phyloP scores from a whole-genome alignment of 2,888 invertebrate species.

The Cyclophora albipunctata region DNA sequence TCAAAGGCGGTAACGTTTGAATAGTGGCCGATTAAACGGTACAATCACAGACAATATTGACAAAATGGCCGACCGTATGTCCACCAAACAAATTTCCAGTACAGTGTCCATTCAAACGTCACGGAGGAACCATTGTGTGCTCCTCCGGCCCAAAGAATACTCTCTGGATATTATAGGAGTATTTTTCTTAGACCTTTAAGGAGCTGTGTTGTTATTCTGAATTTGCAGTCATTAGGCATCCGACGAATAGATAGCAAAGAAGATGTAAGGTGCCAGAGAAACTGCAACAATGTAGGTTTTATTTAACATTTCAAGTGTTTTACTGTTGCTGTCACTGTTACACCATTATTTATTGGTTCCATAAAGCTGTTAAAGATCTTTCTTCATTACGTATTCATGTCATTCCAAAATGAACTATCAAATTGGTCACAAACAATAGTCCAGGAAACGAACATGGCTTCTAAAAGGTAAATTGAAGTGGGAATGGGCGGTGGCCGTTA shows the following conservation, averaged over 20 bases:
- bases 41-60: slow-evolving; percentile 62
- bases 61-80: slow-evolving; percentile 48
- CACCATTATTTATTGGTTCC: no score
- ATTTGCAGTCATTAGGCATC: slow-evolving; percentile 8
- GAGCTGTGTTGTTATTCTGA: slow-evolving; percentile 9
- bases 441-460: no score
- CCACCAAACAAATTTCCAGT: slow-evolving; percentile 64
- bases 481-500: no score
- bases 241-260: slow-evolving; percentile 5
- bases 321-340: no score
- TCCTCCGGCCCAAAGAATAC: slow-evolving; percentile 30
- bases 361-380: no score
- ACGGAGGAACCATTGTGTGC: slow-evolving; percentile 50
- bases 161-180: slow-evolving; percentile 28
- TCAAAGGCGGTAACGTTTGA: slow-evolving; percentile 69
- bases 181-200: slow-evolving; percentile 27
- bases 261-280: no score
- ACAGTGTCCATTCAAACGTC: slow-evolving; percentile 68
- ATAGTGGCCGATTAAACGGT: slow-evolving; percentile 69
- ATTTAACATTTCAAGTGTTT: no score
- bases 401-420: no score
- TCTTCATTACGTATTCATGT: no score
- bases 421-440: no score
- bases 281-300: no score
- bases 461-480: no score